Base-by-base conservation (phyloP, 2,888 invertebrate species). In the Noctua comes region DNA sequence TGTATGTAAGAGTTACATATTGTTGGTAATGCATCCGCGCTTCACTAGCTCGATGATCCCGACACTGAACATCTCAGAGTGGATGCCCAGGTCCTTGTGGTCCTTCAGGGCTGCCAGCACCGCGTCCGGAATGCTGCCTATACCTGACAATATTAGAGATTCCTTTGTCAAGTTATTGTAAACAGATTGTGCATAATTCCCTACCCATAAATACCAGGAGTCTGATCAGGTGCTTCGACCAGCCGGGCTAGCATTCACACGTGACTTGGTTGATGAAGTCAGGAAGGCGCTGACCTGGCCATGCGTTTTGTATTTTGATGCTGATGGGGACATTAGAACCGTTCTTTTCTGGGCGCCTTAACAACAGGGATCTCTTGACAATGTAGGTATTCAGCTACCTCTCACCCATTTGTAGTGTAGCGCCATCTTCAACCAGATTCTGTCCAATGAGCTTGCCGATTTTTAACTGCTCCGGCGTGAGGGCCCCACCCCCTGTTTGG, bases 41-140 rank as follows among this genome's bases (percentile, higher is more conserved):
- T 97, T 97, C 24, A 99, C 98, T 72, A 99, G 97, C 88, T 99
- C 99, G 31, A 99, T 98, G 68, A 99, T 98, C 13, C 99, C 99
- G 77, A 98, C 98, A 89, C 99, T 98, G 96, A 99, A 99, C 99
- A 99, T 99, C 96, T 99, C 99, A 0, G 99, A 99, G 95, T 99
- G 99, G 80, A 99, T 98, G 48, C 99, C 99, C 59, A 99, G 97
- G 94, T 99, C 98, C 92, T 99, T 99, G 97, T 99, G 99, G 88
- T 98, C 97, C 78, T 97, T 98, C 77, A 99, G 96, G 0, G 98
- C 97, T 0, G 98, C 97, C 1, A 99, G 96, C 6, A 99, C 99
- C 5, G 99, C 99, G 94, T 99, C 99, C 0, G 99, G 99, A 91
- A 99, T 99, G 90, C 98, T 98, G 80, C 99, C 99, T 92, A 99